These are phyloP conservation scores for Emmelina monodactyla DNA, from an alignment of 2,888 invertebrate genomes.

Conservation along the genomic window DNA sequence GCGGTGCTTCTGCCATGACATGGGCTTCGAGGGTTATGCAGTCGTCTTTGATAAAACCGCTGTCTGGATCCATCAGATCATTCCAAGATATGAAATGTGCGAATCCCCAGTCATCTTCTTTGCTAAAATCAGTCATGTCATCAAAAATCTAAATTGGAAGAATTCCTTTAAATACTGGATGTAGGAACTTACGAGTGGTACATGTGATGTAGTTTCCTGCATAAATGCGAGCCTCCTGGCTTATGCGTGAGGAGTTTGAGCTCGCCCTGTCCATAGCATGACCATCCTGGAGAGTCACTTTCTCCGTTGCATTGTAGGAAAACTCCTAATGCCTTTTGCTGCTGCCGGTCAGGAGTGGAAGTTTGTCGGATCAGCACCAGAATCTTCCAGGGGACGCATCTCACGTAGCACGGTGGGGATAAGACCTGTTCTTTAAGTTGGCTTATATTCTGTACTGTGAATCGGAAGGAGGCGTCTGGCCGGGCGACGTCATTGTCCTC, in stretches of 20 bases:
- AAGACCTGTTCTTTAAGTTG: constrained; percentile 83
- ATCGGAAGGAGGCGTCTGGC: constrained; percentile 92
- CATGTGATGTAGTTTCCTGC: constrained; percentile 90
- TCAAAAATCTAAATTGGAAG: not conserved
- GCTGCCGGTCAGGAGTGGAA: constrained; percentile 75
- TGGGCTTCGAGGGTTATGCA: constrained; percentile 89
- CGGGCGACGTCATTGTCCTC: constrained; percentile 82
- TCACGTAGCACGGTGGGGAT: constrained; percentile 89
- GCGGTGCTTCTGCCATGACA: constrained; percentile 88
- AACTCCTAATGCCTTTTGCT: constrained; percentile 78
- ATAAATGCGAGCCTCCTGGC: constrained; percentile 79
- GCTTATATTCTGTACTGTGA: constrained; percentile 85
- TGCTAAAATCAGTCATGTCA: constrained; percentile 33
- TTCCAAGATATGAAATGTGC: constrained; percentile 97
- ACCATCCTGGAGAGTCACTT: constrained; percentile 96
- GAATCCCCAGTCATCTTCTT: constrained; percentile 93
- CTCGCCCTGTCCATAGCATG: constrained; percentile 95
- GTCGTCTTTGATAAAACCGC: constrained; percentile 93
- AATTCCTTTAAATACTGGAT: not conserved
- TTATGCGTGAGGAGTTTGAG: constrained; percentile 88
- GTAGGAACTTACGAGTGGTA: constrained; percentile 79
- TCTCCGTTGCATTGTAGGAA: constrained; percentile 97
- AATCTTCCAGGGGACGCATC: constrained; percentile 98
- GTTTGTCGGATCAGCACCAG: constrained; percentile 88
- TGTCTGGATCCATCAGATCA: constrained; percentile 91